A percentile compares a stretch with the other conserved stretches of the same genome.
Conservation (phyloP, 1,140 invertebrate genomes). For the Brachionus plicatilis region DNA sequence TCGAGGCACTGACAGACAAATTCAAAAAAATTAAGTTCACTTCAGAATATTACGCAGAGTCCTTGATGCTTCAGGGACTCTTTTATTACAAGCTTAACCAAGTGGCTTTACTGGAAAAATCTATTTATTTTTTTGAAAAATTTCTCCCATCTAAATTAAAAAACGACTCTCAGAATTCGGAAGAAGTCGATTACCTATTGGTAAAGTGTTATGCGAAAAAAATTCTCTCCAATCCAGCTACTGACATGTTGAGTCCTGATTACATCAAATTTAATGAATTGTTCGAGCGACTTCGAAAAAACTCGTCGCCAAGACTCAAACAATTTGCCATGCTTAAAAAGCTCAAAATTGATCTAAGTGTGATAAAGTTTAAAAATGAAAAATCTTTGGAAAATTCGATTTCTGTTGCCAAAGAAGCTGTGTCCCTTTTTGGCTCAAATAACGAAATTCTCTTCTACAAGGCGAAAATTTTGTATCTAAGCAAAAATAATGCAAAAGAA, state of each 20-base stretch:
- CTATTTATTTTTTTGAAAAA: not conserved
- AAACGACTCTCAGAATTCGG: not conserved
- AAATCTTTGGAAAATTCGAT: not conserved
- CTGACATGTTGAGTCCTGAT: not conserved
- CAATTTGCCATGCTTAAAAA: not conserved
- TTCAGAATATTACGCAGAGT: not conserved
- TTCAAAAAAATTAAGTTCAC: conserved; percentile 14
- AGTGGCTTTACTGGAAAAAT: not conserved
- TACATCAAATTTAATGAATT: conserved; percentile 15
- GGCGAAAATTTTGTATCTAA: not conserved
- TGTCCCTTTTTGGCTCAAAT: not conserved
- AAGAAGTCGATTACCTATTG: not conserved
- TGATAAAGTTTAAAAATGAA: conserved; percentile 21
- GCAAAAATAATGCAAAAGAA: not conserved
- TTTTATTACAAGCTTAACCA: not conserved
- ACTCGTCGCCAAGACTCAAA: not conserved
- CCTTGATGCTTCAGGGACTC: not conserved
- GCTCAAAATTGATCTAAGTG: not conserved
- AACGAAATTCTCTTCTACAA: conserved; percentile 7
- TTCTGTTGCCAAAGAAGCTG: not conserved
- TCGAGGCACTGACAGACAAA: not conserved
- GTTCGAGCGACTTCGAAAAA: not conserved
- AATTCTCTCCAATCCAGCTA: not conserved
- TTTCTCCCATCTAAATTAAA: not conserved
- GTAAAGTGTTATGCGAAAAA: conserved; percentile 14